Percentiles rank a stretch among this genome's conserved stretches.
Conservation (phyloP, 2,888 invertebrate species). For the Periphyllus acericola region DNA sequence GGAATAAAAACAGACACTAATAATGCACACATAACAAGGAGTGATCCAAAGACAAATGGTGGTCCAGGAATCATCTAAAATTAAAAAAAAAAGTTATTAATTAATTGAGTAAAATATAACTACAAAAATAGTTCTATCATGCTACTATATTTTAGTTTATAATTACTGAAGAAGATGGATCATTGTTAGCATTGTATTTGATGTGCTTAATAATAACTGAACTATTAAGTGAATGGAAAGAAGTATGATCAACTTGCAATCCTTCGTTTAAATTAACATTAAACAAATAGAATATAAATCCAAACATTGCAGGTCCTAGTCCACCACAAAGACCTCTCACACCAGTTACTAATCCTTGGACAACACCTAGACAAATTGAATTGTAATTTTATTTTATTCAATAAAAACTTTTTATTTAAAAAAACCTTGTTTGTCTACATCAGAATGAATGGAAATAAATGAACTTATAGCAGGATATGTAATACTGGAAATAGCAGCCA, state of each 20-base stretch:
- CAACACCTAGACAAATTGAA: constrained; percentile 72
- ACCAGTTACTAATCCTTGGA: constrained; percentile 98
- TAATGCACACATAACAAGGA: constrained; percentile 95
- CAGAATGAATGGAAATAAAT: constrained; percentile 96
- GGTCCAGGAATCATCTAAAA: constrained; percentile 91
- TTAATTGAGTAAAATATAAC: constrained; percentile 1
- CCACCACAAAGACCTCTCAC: constrained; percentile 98
- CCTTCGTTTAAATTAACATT: constrained; percentile 91
- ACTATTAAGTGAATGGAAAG: constrained; percentile 31
- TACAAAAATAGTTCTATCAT: neutral
- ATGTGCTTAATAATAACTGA: constrained; percentile 51
- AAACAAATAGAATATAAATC: constrained; percentile 97
- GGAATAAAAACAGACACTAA: constrained; percentile 90
- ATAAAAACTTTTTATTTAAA: neutral
- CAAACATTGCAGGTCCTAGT: constrained; percentile 97
- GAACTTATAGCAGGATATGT: constrained; percentile 99
- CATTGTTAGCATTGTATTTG: constrained; percentile 40
- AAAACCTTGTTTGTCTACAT: constrained; percentile 93
- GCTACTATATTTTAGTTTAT: neutral
- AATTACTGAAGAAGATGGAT: constrained; percentile 55
- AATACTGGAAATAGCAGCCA: constrained; percentile 95
- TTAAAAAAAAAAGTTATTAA: neutral
- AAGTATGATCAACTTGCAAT: constrained; percentile 63
- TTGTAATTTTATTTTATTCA: neutral
- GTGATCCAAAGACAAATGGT: constrained; percentile 96